These are phyloP conservation scores for Oncorhynchus mykiss DNA, from an alignment of 2,113 vertebrate species.

Conservation along the genomic window DNA sequence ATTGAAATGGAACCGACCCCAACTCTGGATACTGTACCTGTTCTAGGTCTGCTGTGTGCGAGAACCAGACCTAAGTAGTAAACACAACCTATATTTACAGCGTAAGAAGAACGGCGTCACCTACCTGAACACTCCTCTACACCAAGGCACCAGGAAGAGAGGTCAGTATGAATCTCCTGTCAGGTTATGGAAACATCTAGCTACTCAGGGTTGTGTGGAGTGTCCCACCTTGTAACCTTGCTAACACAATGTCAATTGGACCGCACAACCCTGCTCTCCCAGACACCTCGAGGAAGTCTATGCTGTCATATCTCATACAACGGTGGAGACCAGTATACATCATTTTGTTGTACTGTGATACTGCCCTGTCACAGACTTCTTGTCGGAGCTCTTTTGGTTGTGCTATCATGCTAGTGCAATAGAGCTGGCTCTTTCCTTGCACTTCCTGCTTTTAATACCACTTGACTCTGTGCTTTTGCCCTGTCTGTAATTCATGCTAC, in stretches of 20 bases:
- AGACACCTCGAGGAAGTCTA: too few species aligned
- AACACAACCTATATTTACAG: slow-evolving; percentile 58
- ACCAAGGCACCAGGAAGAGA: slow-evolving; percentile 86
- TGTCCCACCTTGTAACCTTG: not conserved
- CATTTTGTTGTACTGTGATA: not conserved
- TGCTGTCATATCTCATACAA: not conserved
- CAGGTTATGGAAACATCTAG: not conserved
- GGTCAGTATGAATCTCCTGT: slow-evolving; percentile 66
- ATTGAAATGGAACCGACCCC: not conserved
- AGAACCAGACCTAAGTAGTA: not conserved
- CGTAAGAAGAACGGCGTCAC: slow-evolving; percentile 88
- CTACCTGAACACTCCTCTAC: slow-evolving; percentile 86
- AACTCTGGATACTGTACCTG: too few species aligned
- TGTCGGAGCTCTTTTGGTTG: not conserved
- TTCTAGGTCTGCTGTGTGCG: not conserved
- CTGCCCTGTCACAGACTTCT: not conserved
- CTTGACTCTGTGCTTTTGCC: not conserved
- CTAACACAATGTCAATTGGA: not conserved
- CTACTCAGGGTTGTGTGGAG: not conserved
- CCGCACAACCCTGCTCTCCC: too few species aligned
- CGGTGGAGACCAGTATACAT: not conserved
- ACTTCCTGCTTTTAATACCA: not conserved
- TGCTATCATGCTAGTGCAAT: too few species aligned
- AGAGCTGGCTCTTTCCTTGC: not conserved
- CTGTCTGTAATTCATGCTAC: not conserved